phyloP scores from a whole-genome alignment of 1,140 invertebrate genomes.

The Papilio xuthus region DNA sequence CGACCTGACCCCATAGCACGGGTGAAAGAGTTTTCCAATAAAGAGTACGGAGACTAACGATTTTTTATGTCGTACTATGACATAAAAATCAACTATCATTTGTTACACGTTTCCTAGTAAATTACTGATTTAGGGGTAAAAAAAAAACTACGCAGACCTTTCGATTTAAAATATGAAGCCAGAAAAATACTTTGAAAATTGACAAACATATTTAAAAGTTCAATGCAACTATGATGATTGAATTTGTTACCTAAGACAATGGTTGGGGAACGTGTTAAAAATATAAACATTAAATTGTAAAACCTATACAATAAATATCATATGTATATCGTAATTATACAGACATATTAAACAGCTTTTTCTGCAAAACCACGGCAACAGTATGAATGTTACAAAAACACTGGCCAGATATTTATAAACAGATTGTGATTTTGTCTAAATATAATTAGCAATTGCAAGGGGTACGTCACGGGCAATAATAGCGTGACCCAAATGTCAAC shows the following conservation, averaged over 20 bases:
- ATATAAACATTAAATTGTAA: no score
- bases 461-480: slow-evolving; percentile 49
- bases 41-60: not conserved
- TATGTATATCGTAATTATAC: no score
- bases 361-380: not conserved
- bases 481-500: slow-evolving; percentile 70
- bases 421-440: slow-evolving; percentile 7
- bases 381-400: not conserved
- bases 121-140: not conserved
- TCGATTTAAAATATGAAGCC: no score
- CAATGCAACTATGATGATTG: no score
- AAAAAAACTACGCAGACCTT: no score
- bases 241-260: no score
- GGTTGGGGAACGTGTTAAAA: no score
- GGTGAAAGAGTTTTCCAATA: slow-evolving; percentile 44
- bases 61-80: not conserved
- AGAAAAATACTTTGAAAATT: no score
- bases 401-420: not conserved
- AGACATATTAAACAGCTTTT: no score
- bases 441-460: slow-evolving; percentile 27
- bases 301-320: no score
- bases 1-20: slow-evolving; percentile 48
- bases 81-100: not conserved
- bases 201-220: no score
- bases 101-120: not conserved